Percentiles rank a stretch among this genome's conserved stretches.
Conservation (phyloP, 2,797 vertebrate genomes). For the Adrianichthys oophorus region DNA sequence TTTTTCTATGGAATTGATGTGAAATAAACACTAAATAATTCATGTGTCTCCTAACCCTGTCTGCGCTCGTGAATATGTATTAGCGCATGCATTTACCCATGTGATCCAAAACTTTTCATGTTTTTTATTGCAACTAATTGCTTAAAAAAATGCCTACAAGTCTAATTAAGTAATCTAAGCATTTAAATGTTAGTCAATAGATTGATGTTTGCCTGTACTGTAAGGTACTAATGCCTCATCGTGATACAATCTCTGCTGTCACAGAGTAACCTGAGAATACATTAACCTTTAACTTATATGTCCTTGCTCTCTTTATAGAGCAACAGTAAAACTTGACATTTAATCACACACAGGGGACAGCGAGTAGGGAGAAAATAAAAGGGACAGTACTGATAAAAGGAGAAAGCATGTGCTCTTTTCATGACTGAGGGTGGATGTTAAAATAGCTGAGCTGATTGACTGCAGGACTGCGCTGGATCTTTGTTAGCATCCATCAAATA, state of each 20-base stretch:
- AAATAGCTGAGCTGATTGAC: constrained; percentile 30
- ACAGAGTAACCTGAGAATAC: constrained; percentile 55
- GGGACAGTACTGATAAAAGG: not conserved
- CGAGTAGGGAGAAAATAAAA: constrained; percentile 15
- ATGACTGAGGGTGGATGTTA: constrained; percentile 28
- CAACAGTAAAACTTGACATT: constrained; percentile 63
- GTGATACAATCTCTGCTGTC: constrained; percentile 30
- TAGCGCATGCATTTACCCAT: constrained; percentile 5
- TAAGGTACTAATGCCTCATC: constrained; percentile 6
- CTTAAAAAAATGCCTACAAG: constrained; percentile 2
- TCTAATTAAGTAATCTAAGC: constrained; percentile 9
- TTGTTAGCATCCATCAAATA: constrained; percentile 47
- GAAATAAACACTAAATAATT: constrained; percentile 81
- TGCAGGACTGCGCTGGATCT: constrained; percentile 13
- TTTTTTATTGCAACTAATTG: too few species aligned
- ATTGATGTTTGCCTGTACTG: not conserved
- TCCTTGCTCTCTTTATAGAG: constrained; percentile 40
- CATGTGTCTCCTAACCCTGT: constrained; percentile 38
- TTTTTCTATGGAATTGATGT: constrained; percentile 62
- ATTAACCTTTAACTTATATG: constrained; percentile 70
- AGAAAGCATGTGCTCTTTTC: not conserved
- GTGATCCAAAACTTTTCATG: not conserved
- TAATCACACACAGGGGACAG: constrained; percentile 40
- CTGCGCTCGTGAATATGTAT: constrained; percentile 24
- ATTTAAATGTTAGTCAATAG: constrained; percentile 21